Conservation (phyloP, 2,797 vertebrate species). For the Eutrigla gurnardus region DNA sequence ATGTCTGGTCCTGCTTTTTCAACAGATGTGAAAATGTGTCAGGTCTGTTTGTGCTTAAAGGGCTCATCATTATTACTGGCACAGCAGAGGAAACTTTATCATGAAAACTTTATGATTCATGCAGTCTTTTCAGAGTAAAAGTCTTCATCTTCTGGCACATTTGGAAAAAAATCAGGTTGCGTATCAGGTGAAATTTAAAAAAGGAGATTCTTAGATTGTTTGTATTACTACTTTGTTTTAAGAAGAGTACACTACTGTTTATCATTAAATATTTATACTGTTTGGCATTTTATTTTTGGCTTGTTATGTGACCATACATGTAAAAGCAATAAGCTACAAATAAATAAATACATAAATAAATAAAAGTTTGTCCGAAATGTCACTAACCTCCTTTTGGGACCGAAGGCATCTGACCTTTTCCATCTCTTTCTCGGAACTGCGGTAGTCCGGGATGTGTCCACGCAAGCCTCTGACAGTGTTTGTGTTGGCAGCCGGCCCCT, state of each 20-base stretch:
- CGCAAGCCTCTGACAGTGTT: constrained; percentile 70
- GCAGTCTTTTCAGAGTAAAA: not conserved
- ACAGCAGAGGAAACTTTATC: not conserved
- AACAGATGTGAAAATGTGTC: not conserved
- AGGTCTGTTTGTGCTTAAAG: not conserved
- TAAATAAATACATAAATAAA: not conserved
- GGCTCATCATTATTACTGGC: constrained; percentile 1
- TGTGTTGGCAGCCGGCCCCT: constrained; percentile 71
- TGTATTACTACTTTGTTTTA: not conserved
- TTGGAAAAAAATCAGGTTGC: not conserved
- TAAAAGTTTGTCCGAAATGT: constrained; percentile 44
- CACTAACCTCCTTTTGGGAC: constrained; percentile 50
- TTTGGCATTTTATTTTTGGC: not conserved
- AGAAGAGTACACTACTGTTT: not conserved
- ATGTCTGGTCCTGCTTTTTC: constrained; percentile 1
- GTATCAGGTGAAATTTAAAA: not conserved
- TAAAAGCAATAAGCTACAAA: constrained; percentile 8
- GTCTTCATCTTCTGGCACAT: not conserved
- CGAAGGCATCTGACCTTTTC: constrained; percentile 45
- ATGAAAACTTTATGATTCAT: not conserved
- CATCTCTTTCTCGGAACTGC: constrained; percentile 57
- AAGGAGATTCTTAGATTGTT: not conserved
- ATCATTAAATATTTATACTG: not conserved
- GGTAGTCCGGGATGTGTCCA: constrained; percentile 57
- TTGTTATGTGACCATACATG: not conserved